A percentile compares a stretch with the other conserved stretches of the same genome.
phyloP scores from a whole-genome alignment of 1,140 invertebrate genomes.

The Helicoverpa zea region DNA sequence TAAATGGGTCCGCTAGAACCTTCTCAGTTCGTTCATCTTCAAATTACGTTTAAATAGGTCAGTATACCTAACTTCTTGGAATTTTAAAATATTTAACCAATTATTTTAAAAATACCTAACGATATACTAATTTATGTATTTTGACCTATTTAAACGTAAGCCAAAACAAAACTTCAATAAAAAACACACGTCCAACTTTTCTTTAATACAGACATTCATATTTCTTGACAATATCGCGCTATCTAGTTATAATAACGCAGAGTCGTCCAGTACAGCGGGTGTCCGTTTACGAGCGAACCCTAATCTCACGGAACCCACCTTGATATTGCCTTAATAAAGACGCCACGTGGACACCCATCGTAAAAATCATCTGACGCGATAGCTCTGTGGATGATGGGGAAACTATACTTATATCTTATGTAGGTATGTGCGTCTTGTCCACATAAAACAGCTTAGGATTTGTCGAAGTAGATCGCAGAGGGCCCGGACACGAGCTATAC shows the following conservation, averaged over 20 bases:
- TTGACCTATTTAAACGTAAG: not conserved
- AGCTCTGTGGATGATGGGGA: slow-evolving; percentile 21
- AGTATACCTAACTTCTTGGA: too few relatives aligned
- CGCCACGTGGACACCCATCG: slow-evolving; percentile 61
- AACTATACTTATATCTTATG: not conserved
- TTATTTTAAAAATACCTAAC: too few relatives aligned
- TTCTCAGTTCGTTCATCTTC: too few relatives aligned
- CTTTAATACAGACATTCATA: not conserved
- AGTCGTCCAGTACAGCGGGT: slow-evolving; percentile 59
- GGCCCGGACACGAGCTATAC: too few relatives aligned
- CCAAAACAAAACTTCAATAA: not conserved
- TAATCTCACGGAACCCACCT: slow-evolving; percentile 62
- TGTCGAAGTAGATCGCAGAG: too few relatives aligned
- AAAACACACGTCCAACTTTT: not conserved
- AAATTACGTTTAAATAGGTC: too few relatives aligned
- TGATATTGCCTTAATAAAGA: slow-evolving; percentile 67
- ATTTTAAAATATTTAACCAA: too few relatives aligned
- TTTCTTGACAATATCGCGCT: slow-evolving; percentile 11
- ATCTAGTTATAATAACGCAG: slow-evolving; percentile 42
- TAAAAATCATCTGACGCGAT: slow-evolving; percentile 54
- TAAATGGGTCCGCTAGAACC: too few relatives aligned
- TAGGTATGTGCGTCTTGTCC: not conserved
- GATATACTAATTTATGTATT: not conserved
- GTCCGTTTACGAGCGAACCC: slow-evolving; percentile 65
- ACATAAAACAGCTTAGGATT: too few relatives aligned